A percentile compares a stretch with the other conserved stretches of the same genome.
Conservation (phyloP, 1,140 invertebrate genomes). For the Pseudomyrmex pallidus region DNA sequence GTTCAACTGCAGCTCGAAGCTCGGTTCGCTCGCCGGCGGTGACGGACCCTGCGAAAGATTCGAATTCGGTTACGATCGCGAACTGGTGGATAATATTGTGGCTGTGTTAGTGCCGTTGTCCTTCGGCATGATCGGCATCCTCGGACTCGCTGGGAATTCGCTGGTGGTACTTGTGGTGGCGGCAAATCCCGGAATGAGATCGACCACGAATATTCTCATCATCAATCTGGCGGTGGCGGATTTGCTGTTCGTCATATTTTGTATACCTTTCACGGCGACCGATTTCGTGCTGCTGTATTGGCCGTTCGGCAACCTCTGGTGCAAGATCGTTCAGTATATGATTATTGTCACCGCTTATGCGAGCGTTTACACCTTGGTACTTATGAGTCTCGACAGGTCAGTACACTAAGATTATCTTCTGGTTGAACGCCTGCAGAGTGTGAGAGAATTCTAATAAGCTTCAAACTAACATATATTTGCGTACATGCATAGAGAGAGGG, state of each 20-base stretch:
- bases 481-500: no score
- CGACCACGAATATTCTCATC: conserved; percentile 96
- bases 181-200: conserved; percentile 95
- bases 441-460: no score
- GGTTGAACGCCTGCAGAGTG: background rate
- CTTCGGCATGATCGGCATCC: conserved; percentile 94
- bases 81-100: conserved; percentile 87
- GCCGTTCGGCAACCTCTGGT: conserved; percentile 96
- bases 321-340: conserved; percentile 93
- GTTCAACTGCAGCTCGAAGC: conserved; percentile 31
- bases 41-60: background rate
- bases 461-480: no score
- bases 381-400: conserved; percentile 96
- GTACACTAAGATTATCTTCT: conserved; percentile 43
- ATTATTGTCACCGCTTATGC: conserved; percentile 96
- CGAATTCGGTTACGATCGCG: conserved; percentile 74
- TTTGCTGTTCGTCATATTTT: conserved; percentile 97
- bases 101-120: conserved; percentile 92
- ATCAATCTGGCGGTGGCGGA: conserved; percentile 96
- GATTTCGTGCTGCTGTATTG: conserved; percentile 95
- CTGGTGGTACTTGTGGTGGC: conserved; percentile 94
- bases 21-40: background rate
- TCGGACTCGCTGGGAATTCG: conserved; percentile 95
- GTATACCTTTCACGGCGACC: conserved; percentile 96
- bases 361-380: conserved; percentile 96